Base-by-base conservation (phyloP, 2,888 invertebrate species). In the Meloe dianella region DNA sequence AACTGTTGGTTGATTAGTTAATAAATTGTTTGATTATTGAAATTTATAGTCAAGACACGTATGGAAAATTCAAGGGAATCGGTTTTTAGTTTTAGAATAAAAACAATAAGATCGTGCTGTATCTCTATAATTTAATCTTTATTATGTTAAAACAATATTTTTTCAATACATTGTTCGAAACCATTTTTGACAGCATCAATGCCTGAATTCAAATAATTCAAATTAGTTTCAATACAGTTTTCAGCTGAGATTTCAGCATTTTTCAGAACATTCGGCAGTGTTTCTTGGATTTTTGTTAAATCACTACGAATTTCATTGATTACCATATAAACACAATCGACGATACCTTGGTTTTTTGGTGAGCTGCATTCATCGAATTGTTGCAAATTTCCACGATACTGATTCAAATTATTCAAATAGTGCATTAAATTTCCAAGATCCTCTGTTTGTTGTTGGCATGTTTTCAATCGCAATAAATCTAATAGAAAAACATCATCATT, bases 81-180 rank as follows among this genome's bases (percentile, higher is more conserved):
- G 57, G 9, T 32, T 30, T 22, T 1, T 6, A 29, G 8, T 30
- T 22, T 1, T 6, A 29, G 8, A 57, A 57, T 1, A 17, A 57
- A 32, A 32, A 12, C 20, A 59, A 35, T 14, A 35, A 29, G 24
- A 59, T 20, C 59, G 59, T 59, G 59, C 20, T 24, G 20, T 59
- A 59, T 59, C 59, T 59, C 32, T 14, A 0, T 14, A 35, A 14
- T 30, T 30, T 22, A 58, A 58, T 58, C 58, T 20, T 47, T 47
- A n/a, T 47, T 47, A n/a, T 35, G 12, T 14, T 8, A 32, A 7
- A 32, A 10, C 4, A 58, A 58, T 7, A 32, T 12, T n/a, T 58
- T n/a, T 32, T 32, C 17, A 58, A 30, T 58, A 30, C 30, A 58
- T 30, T 58, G 8, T 12, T 29, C 14, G 14, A 58, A n/a, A 29